phyloP scores from a whole-genome alignment of 2,113 vertebrate genomes.

The Stigmatopora argus region DNA sequence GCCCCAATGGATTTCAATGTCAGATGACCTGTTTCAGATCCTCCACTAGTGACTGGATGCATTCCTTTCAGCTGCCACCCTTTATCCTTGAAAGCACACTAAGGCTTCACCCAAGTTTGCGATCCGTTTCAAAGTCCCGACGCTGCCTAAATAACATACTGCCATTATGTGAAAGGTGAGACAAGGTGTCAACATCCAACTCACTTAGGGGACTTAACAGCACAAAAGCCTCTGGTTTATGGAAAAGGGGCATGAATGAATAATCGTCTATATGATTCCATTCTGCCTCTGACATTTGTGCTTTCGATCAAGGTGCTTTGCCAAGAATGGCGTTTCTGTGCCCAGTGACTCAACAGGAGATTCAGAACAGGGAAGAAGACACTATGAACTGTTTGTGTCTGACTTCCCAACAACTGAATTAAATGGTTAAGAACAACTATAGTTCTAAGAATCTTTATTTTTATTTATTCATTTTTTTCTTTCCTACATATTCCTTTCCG shows the following conservation, averaged over 20 bases:
- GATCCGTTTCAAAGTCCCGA: conserved; percentile 49
- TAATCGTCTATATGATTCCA: conserved; percentile 94
- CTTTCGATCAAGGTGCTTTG: conserved; percentile 75
- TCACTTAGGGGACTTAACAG: conserved; percentile 89
- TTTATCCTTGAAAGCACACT: conserved; percentile 47
- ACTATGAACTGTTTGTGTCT: neutral
- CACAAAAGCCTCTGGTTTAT: conserved; percentile 88
- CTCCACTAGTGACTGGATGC: conserved; percentile 32
- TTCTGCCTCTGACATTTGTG: conserved; percentile 65
- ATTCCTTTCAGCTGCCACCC: conserved; percentile 42
- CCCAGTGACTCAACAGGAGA: conserved; percentile 55
- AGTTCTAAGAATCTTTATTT: neutral
- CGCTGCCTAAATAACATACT: conserved; percentile 63
- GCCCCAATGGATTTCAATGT: conserved; percentile 46
- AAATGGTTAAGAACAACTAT: neutral
- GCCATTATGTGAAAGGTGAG: conserved; percentile 62
- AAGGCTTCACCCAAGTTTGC: conserved; percentile 45
- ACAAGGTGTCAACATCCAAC: conserved; percentile 81
- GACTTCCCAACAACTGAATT: conserved; percentile 1
- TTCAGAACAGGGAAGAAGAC: conserved; percentile 25
- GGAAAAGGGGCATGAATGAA: conserved; percentile 98
- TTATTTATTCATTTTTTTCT: neutral
- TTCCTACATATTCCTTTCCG: neutral
- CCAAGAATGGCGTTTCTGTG: conserved; percentile 55
- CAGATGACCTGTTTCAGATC: conserved; percentile 49